phyloP scores from a whole-genome alignment of 2,797 vertebrate species.

The Coracias cyanogaster region DNA sequence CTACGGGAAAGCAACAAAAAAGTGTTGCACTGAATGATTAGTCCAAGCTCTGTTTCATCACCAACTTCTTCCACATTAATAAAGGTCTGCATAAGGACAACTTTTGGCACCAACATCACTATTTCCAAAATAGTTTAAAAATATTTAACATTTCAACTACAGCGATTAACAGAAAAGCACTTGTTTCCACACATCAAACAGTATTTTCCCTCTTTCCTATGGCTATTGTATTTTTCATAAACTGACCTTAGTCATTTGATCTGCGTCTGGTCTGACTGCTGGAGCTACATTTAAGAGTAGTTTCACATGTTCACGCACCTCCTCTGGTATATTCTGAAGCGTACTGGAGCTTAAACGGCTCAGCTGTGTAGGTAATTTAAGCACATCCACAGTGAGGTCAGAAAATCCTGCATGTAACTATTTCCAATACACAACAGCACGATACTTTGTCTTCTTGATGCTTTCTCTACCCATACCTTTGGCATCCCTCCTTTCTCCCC shows the following conservation, averaged over 20 bases:
- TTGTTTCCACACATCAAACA: not conserved
- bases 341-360: conserved; percentile 89
- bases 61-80: not conserved
- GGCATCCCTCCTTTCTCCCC: not conserved
- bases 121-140: not conserved
- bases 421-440: not conserved
- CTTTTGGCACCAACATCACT: not conserved
- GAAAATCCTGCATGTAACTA: not conserved
- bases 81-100: not conserved
- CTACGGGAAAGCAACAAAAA: not conserved
- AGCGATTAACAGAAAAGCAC: not conserved
- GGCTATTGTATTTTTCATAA: not conserved
- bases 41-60: not conserved
- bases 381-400: conserved; percentile 24
- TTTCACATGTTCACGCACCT: conserved; percentile 93
- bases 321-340: conserved; percentile 91
- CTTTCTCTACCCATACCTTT: not conserved
- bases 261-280: conserved; percentile 93
- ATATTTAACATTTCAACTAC: not conserved
- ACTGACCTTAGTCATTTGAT: conserved; percentile 97
- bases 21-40: not conserved
- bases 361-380: conserved; percentile 81
- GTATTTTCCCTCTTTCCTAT: not conserved
- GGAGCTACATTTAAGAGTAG: conserved; percentile 94
- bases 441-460: not conserved